Evolutionary conservation across 2,888 invertebrate species (phyloP), one percentile per base, ranked within the genome.

Genomic region (Tanypteryx hageni): DNA sequence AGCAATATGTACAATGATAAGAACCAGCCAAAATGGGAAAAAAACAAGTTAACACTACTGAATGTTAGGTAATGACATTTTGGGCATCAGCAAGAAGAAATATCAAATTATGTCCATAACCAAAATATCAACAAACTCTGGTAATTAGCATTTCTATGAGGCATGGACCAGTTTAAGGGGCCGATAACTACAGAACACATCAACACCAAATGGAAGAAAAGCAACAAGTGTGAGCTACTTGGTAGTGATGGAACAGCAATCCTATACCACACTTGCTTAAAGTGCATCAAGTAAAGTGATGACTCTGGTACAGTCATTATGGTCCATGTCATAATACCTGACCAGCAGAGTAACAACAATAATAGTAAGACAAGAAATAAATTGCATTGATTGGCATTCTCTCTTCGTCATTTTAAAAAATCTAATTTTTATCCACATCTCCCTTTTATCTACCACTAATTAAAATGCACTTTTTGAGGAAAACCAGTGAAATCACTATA

Each of bases 321-420:
- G 64, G 56, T 68, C 44, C 44, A 18, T 18, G 2, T 44, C 89
- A 56, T 56, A 89, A 89, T 44, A 89, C 27, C 44, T n/a, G n/a
- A 89, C 89, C 89, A 89, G 89, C 61, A 89, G 44, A 64, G 61
- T 57, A 89, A 89, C 89, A 89, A 89, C 89, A 89, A 68, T 64
- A 64, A 44, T 44, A 64, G 64, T 64, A 61, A 64, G 89, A 89
- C 61, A 89, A 89, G 61, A 64, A 89, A 57, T 85, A 44, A 89
- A 64, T 89, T 89, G 89, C 89, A 89, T 89, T 89, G 89, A 89
- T 89, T 89, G 89, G 89, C 89, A 89, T 89, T 89, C 44, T 89
- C 61, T 89, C 44, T 89, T 89, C 68, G 18, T 83, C 82, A 31
- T 86, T 86, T 89, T 44, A 64, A 89, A 85, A 89, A 89, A 89